These are phyloP conservation scores for Elgonia sp. DNA, from an alignment of 2,888 invertebrate species.

Conservation along the genomic window DNA sequence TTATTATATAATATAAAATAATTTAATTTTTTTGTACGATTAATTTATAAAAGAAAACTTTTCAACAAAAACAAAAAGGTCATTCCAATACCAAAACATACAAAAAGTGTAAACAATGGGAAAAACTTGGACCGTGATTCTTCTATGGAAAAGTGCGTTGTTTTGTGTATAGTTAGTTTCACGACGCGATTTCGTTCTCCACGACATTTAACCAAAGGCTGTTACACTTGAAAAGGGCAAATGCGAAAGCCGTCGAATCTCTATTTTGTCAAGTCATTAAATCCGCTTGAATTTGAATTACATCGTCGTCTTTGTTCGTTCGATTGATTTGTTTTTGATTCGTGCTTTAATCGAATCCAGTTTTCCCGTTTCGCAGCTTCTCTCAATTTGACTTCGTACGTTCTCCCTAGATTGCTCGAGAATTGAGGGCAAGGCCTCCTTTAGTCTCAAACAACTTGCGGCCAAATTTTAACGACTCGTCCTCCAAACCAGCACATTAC, in stretches of 20 bases:
- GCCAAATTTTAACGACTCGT: constrained; percentile 71
- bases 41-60: too few species aligned
- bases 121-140: not conserved
- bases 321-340: constrained; percentile 63
- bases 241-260: constrained; percentile 29
- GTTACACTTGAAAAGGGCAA: constrained; percentile 39
- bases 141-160: constrained; percentile 1
- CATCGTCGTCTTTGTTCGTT: constrained; percentile 36
- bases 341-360: constrained; percentile 50
- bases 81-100: too few species aligned
- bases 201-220: constrained; percentile 66
- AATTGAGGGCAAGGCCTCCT: constrained; percentile 71
- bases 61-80: too few species aligned
- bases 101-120: constrained; percentile 6
- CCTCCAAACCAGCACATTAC: constrained; percentile 54
- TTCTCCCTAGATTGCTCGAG: constrained; percentile 55
- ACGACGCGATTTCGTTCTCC: constrained; percentile 60
- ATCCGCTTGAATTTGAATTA: constrained; percentile 67
- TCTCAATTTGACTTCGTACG: constrained; percentile 44
- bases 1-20: too few species aligned
- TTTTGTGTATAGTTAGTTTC: constrained; percentile 41
- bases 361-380: not conserved
- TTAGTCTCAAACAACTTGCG: constrained; percentile 63
- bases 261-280: constrained; percentile 71
- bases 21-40: too few species aligned